Percentiles rank a stretch among this genome's conserved stretches.
Conservation (phyloP, 2,797 vertebrate genomes). For the Channallabes apus region DNA sequence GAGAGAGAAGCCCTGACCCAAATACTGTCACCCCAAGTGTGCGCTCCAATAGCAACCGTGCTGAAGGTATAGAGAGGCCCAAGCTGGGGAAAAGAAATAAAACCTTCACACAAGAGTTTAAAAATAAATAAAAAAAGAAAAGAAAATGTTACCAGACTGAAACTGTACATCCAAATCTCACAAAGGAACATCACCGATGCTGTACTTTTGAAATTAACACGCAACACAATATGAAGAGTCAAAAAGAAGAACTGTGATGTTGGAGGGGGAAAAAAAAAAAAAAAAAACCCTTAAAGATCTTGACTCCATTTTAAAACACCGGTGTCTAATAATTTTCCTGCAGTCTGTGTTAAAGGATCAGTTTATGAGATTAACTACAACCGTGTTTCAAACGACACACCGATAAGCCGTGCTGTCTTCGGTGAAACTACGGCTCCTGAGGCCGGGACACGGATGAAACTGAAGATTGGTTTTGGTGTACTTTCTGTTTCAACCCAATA, state of each 20-base stretch:
- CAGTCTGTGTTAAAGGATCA: background rate
- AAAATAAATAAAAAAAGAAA: background rate
- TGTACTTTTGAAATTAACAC: background rate
- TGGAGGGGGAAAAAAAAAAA: background rate
- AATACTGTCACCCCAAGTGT: conserved; percentile 42
- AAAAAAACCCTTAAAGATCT: background rate
- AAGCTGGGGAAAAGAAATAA: conserved; percentile 2
- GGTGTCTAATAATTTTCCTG: background rate
- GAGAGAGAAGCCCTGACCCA: conserved; percentile 42
- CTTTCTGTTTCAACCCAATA: background rate
- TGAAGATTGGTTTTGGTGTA: background rate
- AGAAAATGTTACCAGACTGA: background rate
- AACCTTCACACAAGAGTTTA: background rate
- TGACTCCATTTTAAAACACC: background rate
- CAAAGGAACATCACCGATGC: background rate
- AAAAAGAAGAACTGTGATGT: background rate
- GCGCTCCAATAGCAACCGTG: conserved; percentile 35
- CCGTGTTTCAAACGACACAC: background rate
- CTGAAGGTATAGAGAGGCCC: conserved; percentile 23
- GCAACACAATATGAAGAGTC: background rate
- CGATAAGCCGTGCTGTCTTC: background rate
- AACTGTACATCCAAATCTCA: background rate
- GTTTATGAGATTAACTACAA: background rate
- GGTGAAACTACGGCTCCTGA: background rate
- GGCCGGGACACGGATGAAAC: background rate